A percentile compares a stretch with the other conserved stretches of the same genome.
phyloP scores from a whole-genome alignment of 2,113 vertebrate genomes.

The Corydoras maculifer region DNA sequence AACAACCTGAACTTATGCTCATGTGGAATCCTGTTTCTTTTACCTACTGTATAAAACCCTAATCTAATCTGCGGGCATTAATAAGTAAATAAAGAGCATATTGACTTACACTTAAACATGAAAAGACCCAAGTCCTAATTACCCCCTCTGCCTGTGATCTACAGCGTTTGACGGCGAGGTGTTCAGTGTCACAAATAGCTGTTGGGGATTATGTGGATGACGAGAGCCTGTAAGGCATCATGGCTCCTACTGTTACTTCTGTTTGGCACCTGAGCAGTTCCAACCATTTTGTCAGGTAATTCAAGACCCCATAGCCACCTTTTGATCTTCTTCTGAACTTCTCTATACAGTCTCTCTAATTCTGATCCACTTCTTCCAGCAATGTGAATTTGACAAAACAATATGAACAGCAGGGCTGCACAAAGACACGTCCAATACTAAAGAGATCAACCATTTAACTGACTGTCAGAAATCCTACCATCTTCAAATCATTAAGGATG shows the following conservation, averaged over 20 bases:
- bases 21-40: too few species aligned
- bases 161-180: conserved; percentile 10
- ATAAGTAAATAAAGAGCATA: too few species aligned
- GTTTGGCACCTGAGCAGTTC: conserved; percentile 31
- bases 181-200: conserved; percentile 31
- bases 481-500: conserved; percentile 14
- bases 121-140: conserved; percentile 44
- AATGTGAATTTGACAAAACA: background rate
- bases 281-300: conserved; percentile 23
- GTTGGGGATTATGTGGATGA: conserved; percentile 27
- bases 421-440: too few species aligned
- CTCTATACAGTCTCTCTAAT: background rate
- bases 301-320: background rate
- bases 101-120: background rate
- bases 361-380: background rate
- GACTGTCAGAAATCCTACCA: too few species aligned
- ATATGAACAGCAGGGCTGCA: background rate
- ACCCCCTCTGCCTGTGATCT: conserved; percentile 48
- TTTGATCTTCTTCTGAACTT: conserved; percentile 23
- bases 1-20: too few species aligned
- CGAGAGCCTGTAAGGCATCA: conserved; percentile 27
- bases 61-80: too few species aligned
- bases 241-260: conserved; percentile 25
- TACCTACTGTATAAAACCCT: too few species aligned
- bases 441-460: too few species aligned